A percentile compares a stretch with the other conserved stretches of the same genome.
phyloP scores from a whole-genome alignment of 1,140 invertebrate species.

The Nylanderia fulva region DNA sequence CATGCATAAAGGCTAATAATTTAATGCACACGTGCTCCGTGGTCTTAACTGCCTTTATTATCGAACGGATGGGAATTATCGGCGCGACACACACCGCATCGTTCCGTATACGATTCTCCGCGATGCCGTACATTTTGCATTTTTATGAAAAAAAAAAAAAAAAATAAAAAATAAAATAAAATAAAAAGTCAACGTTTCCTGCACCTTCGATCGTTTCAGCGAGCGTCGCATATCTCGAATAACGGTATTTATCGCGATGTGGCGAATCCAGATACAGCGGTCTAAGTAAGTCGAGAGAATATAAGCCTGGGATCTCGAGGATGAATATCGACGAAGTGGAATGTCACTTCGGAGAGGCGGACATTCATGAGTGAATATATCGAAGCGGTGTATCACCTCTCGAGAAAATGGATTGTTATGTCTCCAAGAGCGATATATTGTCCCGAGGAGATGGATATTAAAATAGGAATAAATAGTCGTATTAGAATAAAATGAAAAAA shows the following conservation, averaged over 20 bases:
- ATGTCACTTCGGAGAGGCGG: not conserved
- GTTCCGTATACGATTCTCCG: not conserved
- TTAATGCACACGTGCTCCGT: constrained; percentile 41
- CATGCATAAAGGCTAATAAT: constrained; percentile 71
- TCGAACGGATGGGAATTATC: constrained; percentile 50
- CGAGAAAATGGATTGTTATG: not conserved
- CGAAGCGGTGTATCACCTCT: not conserved
- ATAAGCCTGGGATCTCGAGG: not conserved
- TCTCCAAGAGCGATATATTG: constrained; percentile 5
- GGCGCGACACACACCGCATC: not conserved
- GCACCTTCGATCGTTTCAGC: not conserved
- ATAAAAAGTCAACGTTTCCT: too few species aligned
- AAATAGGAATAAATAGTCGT: too few species aligned
- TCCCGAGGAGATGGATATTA: not conserved
- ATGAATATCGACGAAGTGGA: not conserved
- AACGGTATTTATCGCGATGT: constrained; percentile 13
- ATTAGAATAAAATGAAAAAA: too few species aligned
- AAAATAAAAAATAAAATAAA: too few species aligned
- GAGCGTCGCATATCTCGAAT: not conserved
- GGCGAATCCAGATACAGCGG: not conserved
- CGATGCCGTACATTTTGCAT: not conserved
- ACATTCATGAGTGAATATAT: constrained; percentile 10
- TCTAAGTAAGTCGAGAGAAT: constrained; percentile 4
- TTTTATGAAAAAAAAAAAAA: constrained; percentile 16
- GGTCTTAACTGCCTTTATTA: constrained; percentile 60